phyloP scores from a whole-genome alignment of 2,113 vertebrate species.

The Tylochromis polylepis region DNA sequence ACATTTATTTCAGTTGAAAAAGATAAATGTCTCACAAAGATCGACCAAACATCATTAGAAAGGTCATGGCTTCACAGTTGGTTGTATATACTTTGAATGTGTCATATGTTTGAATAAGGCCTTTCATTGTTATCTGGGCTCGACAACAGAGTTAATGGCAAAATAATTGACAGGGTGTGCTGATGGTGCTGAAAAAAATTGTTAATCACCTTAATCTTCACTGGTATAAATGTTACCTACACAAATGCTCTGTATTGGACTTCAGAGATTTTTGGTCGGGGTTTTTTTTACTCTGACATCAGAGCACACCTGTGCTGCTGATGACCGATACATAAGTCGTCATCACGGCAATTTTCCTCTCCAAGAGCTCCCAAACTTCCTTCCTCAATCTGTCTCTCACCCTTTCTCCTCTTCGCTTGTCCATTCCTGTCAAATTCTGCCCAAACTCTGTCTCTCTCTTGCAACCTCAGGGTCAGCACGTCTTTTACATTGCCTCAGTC shows the following conservation, averaged over 20 bases:
- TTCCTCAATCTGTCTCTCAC: conserved; percentile 46
- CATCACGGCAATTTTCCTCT: conserved; percentile 60
- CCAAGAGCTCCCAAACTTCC: conserved; percentile 47
- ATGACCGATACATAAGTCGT: conserved; percentile 5
- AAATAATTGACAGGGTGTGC: not conserved
- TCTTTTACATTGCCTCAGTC: conserved; percentile 47
- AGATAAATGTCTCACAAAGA: not conserved
- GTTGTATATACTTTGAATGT: not conserved
- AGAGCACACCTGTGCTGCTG: conserved; percentile 44
- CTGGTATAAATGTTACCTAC: not conserved
- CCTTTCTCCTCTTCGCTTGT: not conserved
- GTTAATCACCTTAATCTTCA: not conserved
- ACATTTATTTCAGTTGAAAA: not conserved
- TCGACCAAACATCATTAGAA: not conserved
- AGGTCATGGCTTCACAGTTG: not conserved
- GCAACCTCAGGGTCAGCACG: conserved; percentile 42
- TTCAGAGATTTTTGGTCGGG: not conserved
- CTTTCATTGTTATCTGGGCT: not conserved
- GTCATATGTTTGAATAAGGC: not conserved
- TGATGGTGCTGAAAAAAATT: not conserved
- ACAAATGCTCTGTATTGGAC: not conserved
- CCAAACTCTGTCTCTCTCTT: not conserved
- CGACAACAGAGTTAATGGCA: not conserved
- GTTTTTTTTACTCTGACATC: conserved; percentile 5
- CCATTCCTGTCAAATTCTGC: not conserved